These are phyloP conservation scores for Nasonovia ribisnigri DNA, from an alignment of 2,888 invertebrate genomes.

Conservation along the genomic window DNA sequence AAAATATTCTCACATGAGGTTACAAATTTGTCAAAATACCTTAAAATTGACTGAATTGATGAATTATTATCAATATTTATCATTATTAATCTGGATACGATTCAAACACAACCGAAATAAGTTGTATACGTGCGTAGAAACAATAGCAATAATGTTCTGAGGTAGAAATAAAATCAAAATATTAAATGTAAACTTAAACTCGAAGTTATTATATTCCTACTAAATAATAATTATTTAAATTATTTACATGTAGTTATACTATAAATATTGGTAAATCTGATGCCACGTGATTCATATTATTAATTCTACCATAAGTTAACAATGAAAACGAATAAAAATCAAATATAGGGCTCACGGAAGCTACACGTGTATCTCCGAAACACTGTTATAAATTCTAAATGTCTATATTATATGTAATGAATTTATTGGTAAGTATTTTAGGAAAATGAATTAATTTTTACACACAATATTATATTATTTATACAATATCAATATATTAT, in stretches of 20 bases:
- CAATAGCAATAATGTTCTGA: not conserved
- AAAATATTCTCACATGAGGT: not conserved
- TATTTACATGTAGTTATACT: not conserved
- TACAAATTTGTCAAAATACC: not conserved
- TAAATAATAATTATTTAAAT: not conserved
- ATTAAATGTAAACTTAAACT: not conserved
- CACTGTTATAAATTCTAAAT: no score
- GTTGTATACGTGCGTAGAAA: not conserved
- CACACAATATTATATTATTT: not conserved
- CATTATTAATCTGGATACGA: not conserved
- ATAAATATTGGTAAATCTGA: not conserved
- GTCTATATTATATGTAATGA: not conserved
- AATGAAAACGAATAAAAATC: no score
- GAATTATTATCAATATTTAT: not conserved
- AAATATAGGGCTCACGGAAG: no score
- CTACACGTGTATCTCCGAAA: no score
- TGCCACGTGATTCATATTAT: not conserved
- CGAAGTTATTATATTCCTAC: not conserved
- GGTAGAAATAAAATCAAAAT: no score
- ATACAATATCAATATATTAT: not conserved
- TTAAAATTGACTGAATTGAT: not conserved
- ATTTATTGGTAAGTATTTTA: not conserved
- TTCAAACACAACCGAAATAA: not conserved
- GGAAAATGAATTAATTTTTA: not conserved
- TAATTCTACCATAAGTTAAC: not conserved